Conservation (phyloP, 2,888 invertebrate genomes). For the Encarsia formosa region DNA sequence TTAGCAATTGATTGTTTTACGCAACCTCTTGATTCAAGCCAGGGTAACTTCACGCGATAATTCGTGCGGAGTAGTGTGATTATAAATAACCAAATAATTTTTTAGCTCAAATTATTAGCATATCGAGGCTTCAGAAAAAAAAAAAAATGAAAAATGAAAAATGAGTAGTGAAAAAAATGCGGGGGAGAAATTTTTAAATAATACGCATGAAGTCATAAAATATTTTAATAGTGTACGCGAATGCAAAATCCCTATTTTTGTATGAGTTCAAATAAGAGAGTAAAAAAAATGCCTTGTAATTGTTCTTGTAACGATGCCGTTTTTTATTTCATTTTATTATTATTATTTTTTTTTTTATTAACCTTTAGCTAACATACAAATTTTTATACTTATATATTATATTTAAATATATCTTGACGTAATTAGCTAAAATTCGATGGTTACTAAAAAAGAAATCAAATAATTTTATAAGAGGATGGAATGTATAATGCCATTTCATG, state of each 20-base stretch:
- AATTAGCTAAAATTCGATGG: conserved; percentile 9
- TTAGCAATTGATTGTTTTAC: no score
- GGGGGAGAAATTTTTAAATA: conserved; percentile 22
- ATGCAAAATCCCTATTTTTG: conserved; percentile 26
- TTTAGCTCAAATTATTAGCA: conserved; percentile 23
- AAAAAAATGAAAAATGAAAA: conserved; percentile 18
- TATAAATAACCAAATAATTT: conserved; percentile 29
- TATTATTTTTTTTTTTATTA: no score
- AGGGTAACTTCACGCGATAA: conserved; percentile 16
- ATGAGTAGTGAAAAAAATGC: no score
- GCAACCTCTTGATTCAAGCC: no score
- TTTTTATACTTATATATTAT: no score
- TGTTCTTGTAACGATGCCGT: no score
- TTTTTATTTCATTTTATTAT: no score
- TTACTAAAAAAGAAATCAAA: conserved; percentile 1
- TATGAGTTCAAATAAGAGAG: conserved; percentile 22
- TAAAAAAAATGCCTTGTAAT: conserved; percentile 14
- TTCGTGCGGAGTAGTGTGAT: conserved; percentile 21
- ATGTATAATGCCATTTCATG: no score
- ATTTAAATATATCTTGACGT: conserved; percentile 18
- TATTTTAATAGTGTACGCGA: conserved; percentile 22
- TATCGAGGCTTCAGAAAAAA: conserved; percentile 22
- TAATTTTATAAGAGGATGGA: no score
- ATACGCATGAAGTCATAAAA: conserved; percentile 22
- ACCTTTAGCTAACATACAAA: no score